Percentiles rank a stretch among this genome's conserved stretches.
These are phyloP conservation scores for Rhea pennata DNA, from an alignment of 2,113 vertebrate species.

Conservation along the genomic window DNA sequence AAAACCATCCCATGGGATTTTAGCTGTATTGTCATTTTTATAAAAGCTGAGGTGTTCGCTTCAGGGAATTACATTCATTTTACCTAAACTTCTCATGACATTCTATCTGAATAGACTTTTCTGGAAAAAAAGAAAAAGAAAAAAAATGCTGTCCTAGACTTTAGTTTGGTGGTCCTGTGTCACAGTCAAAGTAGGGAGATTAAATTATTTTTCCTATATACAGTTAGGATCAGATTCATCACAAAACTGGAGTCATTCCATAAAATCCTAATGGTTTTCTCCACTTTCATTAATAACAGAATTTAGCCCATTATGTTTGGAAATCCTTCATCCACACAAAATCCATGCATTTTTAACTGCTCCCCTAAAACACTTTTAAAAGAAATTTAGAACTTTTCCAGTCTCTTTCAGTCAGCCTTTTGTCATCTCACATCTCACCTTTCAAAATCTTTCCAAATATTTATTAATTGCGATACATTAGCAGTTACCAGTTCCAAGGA, in stretches of 20 bases:
- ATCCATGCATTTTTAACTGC: background rate
- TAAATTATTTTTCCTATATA: background rate
- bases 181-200: background rate
- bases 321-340: too few species aligned
- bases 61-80: background rate
- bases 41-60: background rate
- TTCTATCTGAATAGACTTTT: background rate
- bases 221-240: background rate
- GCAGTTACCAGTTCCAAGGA: constrained; percentile 33
- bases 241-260: background rate
- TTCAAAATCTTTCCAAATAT: background rate
- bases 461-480: background rate
- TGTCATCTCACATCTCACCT: background rate
- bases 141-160: background rate
- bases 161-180: background rate
- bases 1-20: background rate
- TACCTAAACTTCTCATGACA: background rate
- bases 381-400: background rate
- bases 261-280: background rate
- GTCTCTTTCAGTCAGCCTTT: background rate
- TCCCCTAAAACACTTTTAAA: background rate
- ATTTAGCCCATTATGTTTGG: background rate
- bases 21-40: background rate
- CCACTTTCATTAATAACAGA: background rate
- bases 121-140: too few species aligned